A percentile compares a stretch with the other conserved stretches of the same genome.
These are phyloP conservation scores for Sus cebifrons DNA, from an alignment of 2,797 vertebrate species.

Conservation along the genomic window DNA sequence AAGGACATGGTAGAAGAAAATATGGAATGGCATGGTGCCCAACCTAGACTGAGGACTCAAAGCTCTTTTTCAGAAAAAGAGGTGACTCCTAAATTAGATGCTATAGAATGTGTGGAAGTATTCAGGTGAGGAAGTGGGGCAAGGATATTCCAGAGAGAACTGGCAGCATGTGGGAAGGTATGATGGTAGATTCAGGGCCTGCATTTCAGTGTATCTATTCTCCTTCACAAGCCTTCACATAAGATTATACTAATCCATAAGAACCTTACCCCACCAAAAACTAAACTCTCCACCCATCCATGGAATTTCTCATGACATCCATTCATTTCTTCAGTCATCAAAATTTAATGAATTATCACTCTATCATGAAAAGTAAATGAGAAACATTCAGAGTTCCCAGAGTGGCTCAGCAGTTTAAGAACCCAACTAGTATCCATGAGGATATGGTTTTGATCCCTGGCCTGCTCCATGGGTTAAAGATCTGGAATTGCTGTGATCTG, in stretches of 20 bases:
- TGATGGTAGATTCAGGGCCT: background rate
- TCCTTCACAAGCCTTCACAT: background rate
- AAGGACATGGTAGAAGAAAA: background rate
- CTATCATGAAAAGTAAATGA: background rate
- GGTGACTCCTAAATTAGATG: background rate
- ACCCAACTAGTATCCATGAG: too few species aligned
- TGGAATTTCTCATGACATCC: background rate
- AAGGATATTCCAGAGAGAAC: background rate
- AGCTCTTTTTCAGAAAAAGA: background rate
- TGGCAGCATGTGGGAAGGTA: background rate
- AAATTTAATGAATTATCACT: background rate
- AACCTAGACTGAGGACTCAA: background rate
- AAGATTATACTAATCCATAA: background rate
- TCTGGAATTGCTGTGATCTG: too few species aligned
- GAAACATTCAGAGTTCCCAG: too few species aligned
- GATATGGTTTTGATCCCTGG: too few species aligned
- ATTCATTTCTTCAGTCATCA: conserved; percentile 15
- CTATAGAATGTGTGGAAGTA: background rate
- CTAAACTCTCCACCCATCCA: background rate
- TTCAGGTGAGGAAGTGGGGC: background rate
- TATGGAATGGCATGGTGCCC: background rate
- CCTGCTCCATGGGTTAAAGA: too few species aligned
- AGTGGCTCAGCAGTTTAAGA: too few species aligned
- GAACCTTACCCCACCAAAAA: background rate
- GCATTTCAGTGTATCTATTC: background rate